Evolutionary conservation across 2,888 invertebrate species (phyloP).

Genomic region (Plebejus anna): DNA sequence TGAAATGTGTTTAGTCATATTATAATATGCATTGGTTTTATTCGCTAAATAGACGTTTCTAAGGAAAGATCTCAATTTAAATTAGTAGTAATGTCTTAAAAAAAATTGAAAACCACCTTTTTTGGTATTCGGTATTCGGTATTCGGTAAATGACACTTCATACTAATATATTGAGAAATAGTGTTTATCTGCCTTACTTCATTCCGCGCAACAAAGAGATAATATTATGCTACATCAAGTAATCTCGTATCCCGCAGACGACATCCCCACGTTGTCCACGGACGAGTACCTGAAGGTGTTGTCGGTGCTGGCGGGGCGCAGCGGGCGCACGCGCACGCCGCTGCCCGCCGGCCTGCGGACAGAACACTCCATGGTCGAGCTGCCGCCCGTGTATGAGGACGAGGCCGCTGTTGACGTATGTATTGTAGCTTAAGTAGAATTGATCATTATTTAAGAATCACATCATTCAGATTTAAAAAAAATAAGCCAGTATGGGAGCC

Average conservation of each 20-base stretch:
- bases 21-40: not conserved
- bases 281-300: constrained; percentile 90
- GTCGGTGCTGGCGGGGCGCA: constrained; percentile 86
- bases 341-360: constrained; percentile 80
- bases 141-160: too few species aligned
- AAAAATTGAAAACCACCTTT: too few species aligned
- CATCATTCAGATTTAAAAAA: too few species aligned
- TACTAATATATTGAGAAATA: too few species aligned
- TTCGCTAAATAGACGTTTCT: not conserved
- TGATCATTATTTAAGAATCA: too few species aligned
- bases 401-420: constrained; percentile 67
- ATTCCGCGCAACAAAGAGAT: too few species aligned
- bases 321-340: constrained; percentile 85
- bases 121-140: too few species aligned
- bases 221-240: too few species aligned
- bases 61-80: too few species aligned
- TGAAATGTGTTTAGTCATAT: not conserved
- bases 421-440: not conserved
- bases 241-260: constrained; percentile 36
- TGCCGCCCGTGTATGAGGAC: constrained; percentile 54
- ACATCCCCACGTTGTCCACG: constrained; percentile 76
- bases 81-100: not conserved
- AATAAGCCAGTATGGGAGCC: too few species aligned
- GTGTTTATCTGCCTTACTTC: too few species aligned
- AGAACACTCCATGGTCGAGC: constrained; percentile 64